Base-by-base conservation (phyloP, 2,888 invertebrate species). In the Shargacucullia verbasci region DNA sequence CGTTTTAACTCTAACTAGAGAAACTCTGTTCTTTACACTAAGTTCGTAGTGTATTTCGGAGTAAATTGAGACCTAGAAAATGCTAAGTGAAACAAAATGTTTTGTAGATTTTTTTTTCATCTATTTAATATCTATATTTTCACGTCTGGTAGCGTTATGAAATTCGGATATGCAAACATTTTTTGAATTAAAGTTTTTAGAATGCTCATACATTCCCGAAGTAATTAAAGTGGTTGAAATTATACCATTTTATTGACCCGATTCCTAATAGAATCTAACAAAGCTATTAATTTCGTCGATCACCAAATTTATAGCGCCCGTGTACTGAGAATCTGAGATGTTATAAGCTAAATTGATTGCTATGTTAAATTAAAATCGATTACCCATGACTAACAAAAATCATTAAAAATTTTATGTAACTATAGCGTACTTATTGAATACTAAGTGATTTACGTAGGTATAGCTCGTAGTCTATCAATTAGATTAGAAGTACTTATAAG, bases 301-400 rank as follows among this genome's bases (percentile, higher is more conserved):
- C 20, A 20, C 20, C 20, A 20, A 20, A 20, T 20, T 2, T 20
- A 20, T 20, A 20, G 20, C 20, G 2, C 20, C 4, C 2, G 20
- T 20, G 4, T 20, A 20, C 20, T 20, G 20, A 13, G 47, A 63
- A 44, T 64, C 47, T 9, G 7, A 52, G 35, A 65, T 39, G 7
- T 29, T 33, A 35, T 15, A 41, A 59, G 35, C n/a, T 4, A 50
- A 64, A 70, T 65, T 59, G 40, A 66, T 52, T 15, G 52, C 47
- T 29, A 13, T 50, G 41, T 38, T 58, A 65, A 70, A 67, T 67
- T 40, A 59, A 65, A 46, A 15, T 64, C 48, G 15, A 57, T 43
- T 25, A 59, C 35, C 48, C 59, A 37, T 67, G 45, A 43, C 65
- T 59, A 70, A 65, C 34, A 37, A 43, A 41, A 45, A 52, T 49